Evolutionary conservation across 2,888 invertebrate species (phyloP).

Genomic region (Brachyopa scutellaris): DNA sequence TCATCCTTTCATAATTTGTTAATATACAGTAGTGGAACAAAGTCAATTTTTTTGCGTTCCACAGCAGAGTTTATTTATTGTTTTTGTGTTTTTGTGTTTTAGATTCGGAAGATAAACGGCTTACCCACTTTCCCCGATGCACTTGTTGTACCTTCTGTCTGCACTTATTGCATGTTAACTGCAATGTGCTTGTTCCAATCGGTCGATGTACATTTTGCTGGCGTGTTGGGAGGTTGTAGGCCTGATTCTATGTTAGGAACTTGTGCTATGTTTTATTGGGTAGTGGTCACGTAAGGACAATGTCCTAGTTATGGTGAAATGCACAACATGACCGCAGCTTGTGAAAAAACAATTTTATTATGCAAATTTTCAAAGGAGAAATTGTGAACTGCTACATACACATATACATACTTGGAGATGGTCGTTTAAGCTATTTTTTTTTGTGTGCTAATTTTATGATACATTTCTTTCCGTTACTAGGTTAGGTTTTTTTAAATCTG

Average conservation of each 20-base stretch:
- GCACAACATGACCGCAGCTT: conserved; percentile 65
- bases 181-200: conserved; percentile 35
- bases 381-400: conserved; percentile 17
- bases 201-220: conserved; percentile 54
- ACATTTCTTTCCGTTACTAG: conserved; percentile 5
- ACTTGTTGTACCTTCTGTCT: conserved; percentile 60
- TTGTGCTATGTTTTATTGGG: conserved; percentile 26
- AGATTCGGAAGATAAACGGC: conserved; percentile 12
- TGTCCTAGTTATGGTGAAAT: conserved; percentile 69
- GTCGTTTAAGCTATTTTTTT: too few relatives aligned
- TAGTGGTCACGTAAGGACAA: conserved; percentile 69
- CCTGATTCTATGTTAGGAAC: background rate
- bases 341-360: conserved; percentile 46
- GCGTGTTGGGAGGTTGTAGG: conserved; percentile 25
- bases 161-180: conserved; percentile 40
- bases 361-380: conserved; percentile 40
- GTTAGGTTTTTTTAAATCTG: background rate
- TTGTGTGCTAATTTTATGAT: conserved; percentile 57
- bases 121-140: conserved; percentile 47
- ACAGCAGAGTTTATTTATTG: conserved; percentile 6
- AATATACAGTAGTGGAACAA: too few relatives aligned
- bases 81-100: too few relatives aligned
- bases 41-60: conserved; percentile 12
- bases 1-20: conserved; percentile 31
- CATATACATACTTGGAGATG: too few relatives aligned